These are phyloP conservation scores for Tinea pellionella DNA, from an alignment of 2,888 invertebrate species.

Conservation along the genomic window DNA sequence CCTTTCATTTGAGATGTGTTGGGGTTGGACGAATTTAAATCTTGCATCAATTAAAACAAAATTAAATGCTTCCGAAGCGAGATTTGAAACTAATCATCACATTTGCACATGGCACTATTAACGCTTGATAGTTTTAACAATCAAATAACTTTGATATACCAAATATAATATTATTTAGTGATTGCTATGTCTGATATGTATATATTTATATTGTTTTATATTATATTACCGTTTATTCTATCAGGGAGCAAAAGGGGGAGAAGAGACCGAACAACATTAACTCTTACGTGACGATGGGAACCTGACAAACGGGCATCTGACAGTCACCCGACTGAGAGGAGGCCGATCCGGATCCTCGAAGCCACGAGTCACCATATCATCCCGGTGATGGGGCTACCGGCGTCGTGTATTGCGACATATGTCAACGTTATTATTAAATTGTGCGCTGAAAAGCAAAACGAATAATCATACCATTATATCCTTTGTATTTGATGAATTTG, in stretches of 20 bases:
- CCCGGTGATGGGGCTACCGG: slow-evolving; percentile 31
- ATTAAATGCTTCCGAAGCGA: background rate
- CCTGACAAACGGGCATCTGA: slow-evolving; percentile 69
- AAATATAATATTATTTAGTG: too few relatives aligned
- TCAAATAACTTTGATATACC: background rate
- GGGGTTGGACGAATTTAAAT: background rate
- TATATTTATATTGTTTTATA: background rate
- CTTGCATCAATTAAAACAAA: background rate
- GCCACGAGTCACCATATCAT: slow-evolving; percentile 37
- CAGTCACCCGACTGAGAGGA: slow-evolving; percentile 53
- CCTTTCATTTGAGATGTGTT: slow-evolving; percentile 6
- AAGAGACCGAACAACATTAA: slow-evolving; percentile 90
- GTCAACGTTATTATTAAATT: slow-evolving; percentile 29
- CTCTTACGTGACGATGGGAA: slow-evolving; percentile 80
- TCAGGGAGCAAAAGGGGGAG: slow-evolving; percentile 85
- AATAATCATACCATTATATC: background rate
- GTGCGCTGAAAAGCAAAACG: background rate
- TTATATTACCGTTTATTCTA: slow-evolving; percentile 13
- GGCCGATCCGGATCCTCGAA: slow-evolving; percentile 56
- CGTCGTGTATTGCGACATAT: slow-evolving; percentile 27
- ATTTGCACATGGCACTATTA: slow-evolving; percentile 1
- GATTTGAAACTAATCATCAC: background rate
- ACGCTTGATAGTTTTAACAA: background rate
- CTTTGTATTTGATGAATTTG: slow-evolving; percentile 9
- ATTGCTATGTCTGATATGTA: too few relatives aligned